phyloP scores from a whole-genome alignment of 2,888 invertebrate genomes.

The Drosophila kanekoi region DNA sequence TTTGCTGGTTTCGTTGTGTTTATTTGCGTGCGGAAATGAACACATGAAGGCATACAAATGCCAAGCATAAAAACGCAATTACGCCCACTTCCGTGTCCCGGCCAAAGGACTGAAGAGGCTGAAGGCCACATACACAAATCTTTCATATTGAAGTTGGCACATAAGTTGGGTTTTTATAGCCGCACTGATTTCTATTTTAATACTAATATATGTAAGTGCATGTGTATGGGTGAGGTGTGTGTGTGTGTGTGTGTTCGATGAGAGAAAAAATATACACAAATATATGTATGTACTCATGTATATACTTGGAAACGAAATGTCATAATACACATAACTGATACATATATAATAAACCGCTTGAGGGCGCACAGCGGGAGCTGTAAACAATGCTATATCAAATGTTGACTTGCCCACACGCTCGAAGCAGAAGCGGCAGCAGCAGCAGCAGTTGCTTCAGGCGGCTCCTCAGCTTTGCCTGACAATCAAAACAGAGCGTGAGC shows the following conservation, averaged over 20 bases:
- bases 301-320: conserved; percentile 63
- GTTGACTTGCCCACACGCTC: conserved; percentile 66
- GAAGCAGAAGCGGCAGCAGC: conserved; percentile 1
- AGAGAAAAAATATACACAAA: conserved; percentile 19
- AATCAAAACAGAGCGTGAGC: conserved; percentile 41
- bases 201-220: conserved; percentile 30
- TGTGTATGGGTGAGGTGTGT: conserved; percentile 5
- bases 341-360: conserved; percentile 78
- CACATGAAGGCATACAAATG: conserved; percentile 74
- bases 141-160: conserved; percentile 39
- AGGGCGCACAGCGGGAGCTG: conserved; percentile 43
- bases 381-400: conserved; percentile 70
- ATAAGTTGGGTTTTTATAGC: conserved; percentile 63
- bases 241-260: conserved; percentile 38
- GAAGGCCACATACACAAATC: conserved; percentile 39
- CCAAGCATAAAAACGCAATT: conserved; percentile 77
- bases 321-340: conserved; percentile 75
- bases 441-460: conserved; percentile 25
- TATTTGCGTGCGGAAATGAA: conserved; percentile 78
- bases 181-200: conserved; percentile 58
- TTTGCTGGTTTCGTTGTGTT: conserved; percentile 47
- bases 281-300: conserved; percentile 29
- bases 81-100: conserved; percentile 69
- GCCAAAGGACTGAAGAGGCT: conserved; percentile 12
- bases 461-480: conserved; percentile 29